phyloP scores from a whole-genome alignment of 1,140 invertebrate species.

The Monomorium pharaonis region DNA sequence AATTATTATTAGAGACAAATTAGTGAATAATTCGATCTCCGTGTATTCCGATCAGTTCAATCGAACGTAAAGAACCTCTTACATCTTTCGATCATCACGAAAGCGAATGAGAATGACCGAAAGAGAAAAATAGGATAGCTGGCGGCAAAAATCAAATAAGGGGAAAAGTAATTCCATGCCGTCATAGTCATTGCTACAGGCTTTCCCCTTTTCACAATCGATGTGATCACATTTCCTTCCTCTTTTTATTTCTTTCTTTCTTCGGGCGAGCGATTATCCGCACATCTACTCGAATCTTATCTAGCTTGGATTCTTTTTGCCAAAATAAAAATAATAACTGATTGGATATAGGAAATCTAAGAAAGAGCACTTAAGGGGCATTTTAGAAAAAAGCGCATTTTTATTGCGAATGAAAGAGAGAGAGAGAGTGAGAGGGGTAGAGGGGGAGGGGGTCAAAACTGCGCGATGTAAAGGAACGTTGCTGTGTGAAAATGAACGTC shows the following conservation, averaged over 20 bases:
- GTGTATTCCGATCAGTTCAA: neutral
- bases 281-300: neutral
- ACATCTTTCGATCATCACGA: neutral
- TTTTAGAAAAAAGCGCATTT: neutral
- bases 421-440: neutral
- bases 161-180: conserved; percentile 8
- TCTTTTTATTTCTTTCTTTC: neutral
- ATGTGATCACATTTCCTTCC: neutral
- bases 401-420: neutral
- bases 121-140: conserved; percentile 3
- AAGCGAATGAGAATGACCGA: neutral
- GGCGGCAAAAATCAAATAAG: neutral
- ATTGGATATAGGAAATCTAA: neutral
- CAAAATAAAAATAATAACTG: neutral
- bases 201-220: neutral
- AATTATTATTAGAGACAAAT: neutral
- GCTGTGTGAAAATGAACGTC: neutral
- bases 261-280: neutral
- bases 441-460: neutral
- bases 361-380: neutral
- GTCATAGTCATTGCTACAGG: neutral
- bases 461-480: neutral
- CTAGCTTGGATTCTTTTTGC: neutral
- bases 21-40: neutral
- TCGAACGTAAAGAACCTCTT: neutral